phyloP scores from a whole-genome alignment of 2,113 vertebrate species.

The Rhagologus leucostigma region DNA sequence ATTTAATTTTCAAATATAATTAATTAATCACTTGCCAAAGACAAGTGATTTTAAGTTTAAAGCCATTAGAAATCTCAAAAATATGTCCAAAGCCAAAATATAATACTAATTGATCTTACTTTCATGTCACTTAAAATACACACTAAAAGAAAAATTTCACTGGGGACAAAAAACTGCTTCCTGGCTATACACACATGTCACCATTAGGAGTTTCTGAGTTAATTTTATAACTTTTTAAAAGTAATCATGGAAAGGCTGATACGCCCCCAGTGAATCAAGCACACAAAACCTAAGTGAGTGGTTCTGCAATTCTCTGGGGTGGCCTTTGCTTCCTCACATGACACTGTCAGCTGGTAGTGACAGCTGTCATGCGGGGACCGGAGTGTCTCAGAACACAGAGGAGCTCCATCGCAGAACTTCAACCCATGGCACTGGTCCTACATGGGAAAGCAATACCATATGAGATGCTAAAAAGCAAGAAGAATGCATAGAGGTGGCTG shows the following conservation, averaged over 20 bases:
- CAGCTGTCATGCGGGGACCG: background rate
- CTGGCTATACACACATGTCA: background rate
- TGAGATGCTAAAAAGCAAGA: background rate
- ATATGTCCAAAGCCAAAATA: background rate
- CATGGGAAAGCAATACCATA: background rate
- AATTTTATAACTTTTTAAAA: background rate
- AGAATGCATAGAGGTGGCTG: background rate
- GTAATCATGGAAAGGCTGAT: background rate
- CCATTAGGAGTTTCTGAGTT: background rate
- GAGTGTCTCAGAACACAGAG: too few relatives aligned
- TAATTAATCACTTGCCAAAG: background rate
- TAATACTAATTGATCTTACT: background rate
- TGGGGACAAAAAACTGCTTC: background rate
- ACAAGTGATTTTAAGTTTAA: background rate
- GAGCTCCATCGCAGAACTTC: background rate
- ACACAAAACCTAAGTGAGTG: rapidly evolving
- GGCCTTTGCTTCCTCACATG: background rate
- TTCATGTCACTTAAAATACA: background rate
- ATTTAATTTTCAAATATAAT: background rate
- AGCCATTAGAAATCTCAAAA: background rate
- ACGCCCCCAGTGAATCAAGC: background rate
- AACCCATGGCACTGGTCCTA: rapidly evolving
- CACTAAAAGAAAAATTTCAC: background rate
- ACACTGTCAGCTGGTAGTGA: background rate
- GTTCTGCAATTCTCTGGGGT: background rate